Conservation (phyloP, 2,888 invertebrate species). For the Prenolepis imparis region DNA sequence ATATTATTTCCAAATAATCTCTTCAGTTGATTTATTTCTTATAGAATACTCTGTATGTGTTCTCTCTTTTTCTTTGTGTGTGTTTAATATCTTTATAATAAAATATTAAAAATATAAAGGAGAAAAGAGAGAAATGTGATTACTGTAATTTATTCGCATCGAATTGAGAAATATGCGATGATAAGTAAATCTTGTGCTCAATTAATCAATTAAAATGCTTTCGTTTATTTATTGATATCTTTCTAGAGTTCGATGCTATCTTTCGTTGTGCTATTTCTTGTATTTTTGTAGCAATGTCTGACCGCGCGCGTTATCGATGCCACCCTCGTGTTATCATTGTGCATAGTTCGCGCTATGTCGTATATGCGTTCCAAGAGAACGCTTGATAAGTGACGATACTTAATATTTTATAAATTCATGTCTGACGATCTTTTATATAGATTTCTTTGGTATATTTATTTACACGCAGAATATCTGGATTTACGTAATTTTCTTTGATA, state of each 20-base stretch:
- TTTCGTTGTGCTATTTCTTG: not conserved
- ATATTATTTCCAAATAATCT: slow-evolving; percentile 10
- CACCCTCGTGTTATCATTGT: slow-evolving; percentile 23
- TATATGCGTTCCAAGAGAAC: slow-evolving; percentile 5
- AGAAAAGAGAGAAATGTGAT: not conserved
- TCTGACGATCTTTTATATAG: not conserved
- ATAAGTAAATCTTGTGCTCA: not conserved
- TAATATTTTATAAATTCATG: not conserved
- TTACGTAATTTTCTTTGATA: not conserved
- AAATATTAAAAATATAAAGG: not conserved
- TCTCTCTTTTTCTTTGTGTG: not conserved
- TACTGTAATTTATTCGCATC: not conserved
- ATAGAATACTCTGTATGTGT: not conserved
- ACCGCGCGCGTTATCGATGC: slow-evolving; percentile 18
- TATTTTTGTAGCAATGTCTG: slow-evolving; percentile 9
- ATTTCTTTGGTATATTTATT: not conserved
- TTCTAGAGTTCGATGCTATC: not conserved
- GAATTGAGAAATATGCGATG: not conserved
- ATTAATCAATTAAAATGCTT: slow-evolving; percentile 21
- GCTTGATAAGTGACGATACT: slow-evolving; percentile 17
- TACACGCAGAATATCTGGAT: not conserved
- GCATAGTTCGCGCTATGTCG: not conserved
- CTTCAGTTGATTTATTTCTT: not conserved
- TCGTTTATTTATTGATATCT: not conserved
- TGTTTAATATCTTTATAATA: not conserved